Base-by-base conservation (phyloP, 2,888 invertebrate species). In the Phalera bucephala region DNA sequence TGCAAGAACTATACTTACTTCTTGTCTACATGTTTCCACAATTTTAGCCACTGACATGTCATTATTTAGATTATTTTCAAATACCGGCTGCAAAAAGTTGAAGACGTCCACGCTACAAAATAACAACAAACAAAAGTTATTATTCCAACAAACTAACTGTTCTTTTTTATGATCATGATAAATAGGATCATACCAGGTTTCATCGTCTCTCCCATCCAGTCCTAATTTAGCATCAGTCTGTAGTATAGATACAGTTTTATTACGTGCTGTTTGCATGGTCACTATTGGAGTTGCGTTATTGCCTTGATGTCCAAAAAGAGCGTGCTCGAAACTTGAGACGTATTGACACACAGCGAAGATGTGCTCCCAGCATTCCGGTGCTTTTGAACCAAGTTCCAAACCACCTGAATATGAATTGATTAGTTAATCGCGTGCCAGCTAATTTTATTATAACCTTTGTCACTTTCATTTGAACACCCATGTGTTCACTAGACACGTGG, bases 311-410 rank as follows among this genome's bases (percentile, higher is more conserved):
- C 97, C 96, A 63, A 97, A 97, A 52, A 97, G 92, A 0, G 95
- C 94, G 72, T 97, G 97, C 64, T 99, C 99, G 64, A 98, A 85
- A 64, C 96, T 95, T 2, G 97, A 95, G 3, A 98, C 96, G 72
- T 98, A 97, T 22, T 97, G 94, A 58, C 97, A 97, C 11, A 97
- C 97, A 63, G 95, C 94, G 72, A 99, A 97, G 42, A 99, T 96
- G 71, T 99, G 97, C 47, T 96, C 95, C 99, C 99, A 99, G 65
- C 98, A 98, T 52, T 97, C 96, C 10, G 96, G 92, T 14, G 97
- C 96, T 67, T 97, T 97, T 22, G 97, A 96, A 2, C 97, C 98
- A 4, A 98, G 91, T 69, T 98, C 97, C 32, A 99, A 87, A 1
- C 98, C 97, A 42, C 95, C 92, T 77, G 40, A 4, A 21, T 4